phyloP scores from a whole-genome alignment of 2,888 invertebrate species.

The Mystacides longicornis region DNA sequence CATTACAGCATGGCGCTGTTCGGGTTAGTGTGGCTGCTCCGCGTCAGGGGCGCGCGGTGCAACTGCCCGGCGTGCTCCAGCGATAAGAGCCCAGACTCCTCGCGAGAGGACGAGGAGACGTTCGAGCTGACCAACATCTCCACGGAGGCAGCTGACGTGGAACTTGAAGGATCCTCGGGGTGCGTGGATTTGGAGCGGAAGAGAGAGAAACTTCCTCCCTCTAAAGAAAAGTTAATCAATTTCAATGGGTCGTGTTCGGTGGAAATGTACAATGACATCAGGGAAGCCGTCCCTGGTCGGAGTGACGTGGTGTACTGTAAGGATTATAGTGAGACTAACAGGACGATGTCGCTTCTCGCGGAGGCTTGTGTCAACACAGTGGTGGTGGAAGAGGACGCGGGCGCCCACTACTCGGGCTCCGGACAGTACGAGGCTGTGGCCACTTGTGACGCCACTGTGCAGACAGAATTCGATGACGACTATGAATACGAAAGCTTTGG shows the following conservation, averaged over 20 bases:
- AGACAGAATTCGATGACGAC: constrained; percentile 47
- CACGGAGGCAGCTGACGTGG: constrained; percentile 5
- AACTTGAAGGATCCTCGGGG: constrained; percentile 3
- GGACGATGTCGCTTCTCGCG: constrained; percentile 19
- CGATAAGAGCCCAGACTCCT: constrained; percentile 37
- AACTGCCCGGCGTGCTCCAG: constrained; percentile 64
- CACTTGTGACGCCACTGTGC: constrained; percentile 47
- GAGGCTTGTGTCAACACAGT: constrained; percentile 21
- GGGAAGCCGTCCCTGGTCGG: background rate
- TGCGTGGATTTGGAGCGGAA: constrained; percentile 4
- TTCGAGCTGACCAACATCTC: constrained; percentile 20
- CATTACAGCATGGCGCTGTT: constrained; percentile 71
- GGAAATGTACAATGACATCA: constrained; percentile 4
- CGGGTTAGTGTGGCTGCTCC: constrained; percentile 78
- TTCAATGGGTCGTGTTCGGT: background rate
- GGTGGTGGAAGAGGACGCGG: constrained; percentile 13
- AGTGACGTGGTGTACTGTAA: constrained; percentile 21
- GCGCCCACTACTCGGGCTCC: constrained; percentile 30
- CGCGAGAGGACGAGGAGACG: constrained; percentile 22
- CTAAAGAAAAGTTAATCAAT: constrained; percentile 6
- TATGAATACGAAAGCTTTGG: constrained; percentile 19
- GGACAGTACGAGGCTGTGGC: constrained; percentile 43
- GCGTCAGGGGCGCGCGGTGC: constrained; percentile 72
- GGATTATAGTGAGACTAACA: constrained; percentile 16
- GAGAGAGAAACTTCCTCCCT: constrained; percentile 1